Evolutionary conservation across 2,888 invertebrate genomes (phyloP).

Genomic region (Morpho achilles): DNA sequence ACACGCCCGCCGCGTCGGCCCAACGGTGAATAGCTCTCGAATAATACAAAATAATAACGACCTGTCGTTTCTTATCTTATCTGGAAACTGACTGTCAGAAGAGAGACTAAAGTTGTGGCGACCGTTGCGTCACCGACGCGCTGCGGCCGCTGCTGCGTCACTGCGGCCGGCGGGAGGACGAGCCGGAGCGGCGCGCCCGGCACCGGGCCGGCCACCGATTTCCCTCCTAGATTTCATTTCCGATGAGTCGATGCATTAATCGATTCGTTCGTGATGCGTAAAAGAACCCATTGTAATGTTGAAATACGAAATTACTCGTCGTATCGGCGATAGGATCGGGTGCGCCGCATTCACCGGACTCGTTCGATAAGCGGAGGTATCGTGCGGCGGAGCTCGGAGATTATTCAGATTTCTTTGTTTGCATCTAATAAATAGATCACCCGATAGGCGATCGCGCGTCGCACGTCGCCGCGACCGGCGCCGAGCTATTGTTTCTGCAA

Average conservation of each 20-base stretch:
- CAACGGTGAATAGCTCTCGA: too few species aligned
- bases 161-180: constrained; percentile 22
- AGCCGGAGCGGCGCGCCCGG: constrained; percentile 1
- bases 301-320: constrained; percentile 35
- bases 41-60: too few species aligned
- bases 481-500: background rate
- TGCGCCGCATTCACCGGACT: constrained; percentile 24
- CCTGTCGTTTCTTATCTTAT: too few species aligned
- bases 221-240: constrained; percentile 27
- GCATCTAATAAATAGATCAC: constrained; percentile 36
- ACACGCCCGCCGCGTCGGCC: too few species aligned
- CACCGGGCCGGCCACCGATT: background rate
- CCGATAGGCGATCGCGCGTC: constrained; percentile 25
- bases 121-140: too few species aligned
- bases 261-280: constrained; percentile 31
- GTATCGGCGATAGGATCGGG: constrained; percentile 33
- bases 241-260: constrained; percentile 31
- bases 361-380: constrained; percentile 31
- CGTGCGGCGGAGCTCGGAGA: constrained; percentile 26
- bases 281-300: constrained; percentile 33
- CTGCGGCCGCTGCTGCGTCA: constrained; percentile 1
- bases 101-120: too few species aligned
- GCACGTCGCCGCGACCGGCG: constrained; percentile 5
- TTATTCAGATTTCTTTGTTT: constrained; percentile 37
- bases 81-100: too few species aligned